Evolutionary conservation across 2,888 invertebrate species (phyloP).

Genomic region (Clepsis dumicolana): DNA sequence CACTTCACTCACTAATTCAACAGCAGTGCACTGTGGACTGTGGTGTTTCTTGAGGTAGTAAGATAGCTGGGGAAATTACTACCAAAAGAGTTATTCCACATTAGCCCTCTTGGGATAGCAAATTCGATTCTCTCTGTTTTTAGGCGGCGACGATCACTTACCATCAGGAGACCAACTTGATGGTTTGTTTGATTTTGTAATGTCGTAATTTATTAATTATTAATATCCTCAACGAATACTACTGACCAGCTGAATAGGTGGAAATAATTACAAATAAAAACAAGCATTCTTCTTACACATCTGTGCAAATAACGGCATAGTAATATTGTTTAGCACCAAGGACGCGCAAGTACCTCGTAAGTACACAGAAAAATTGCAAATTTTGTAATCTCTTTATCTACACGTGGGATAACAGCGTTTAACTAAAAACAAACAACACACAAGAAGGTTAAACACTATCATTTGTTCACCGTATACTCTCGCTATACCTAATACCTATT

Average conservation of each 20-base stretch:
- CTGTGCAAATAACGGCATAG: background rate
- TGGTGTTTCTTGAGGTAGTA: no score
- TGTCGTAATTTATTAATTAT: background rate
- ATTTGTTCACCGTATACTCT: slow-evolving; percentile 35
- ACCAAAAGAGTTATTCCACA: no score
- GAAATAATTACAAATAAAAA: background rate
- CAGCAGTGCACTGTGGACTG: no score
- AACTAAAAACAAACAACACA: slow-evolving; percentile 25
- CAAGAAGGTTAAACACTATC: slow-evolving; percentile 27
- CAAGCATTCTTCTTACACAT: background rate
- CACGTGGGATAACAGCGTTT: slow-evolving; percentile 11
- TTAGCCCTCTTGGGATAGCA: no score
- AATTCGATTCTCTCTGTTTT: no score
- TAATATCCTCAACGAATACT: no score
- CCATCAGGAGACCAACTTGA: background rate
- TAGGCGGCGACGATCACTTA: no score
- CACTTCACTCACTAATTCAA: no score
- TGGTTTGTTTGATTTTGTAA: no score
- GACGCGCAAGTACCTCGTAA: no score
- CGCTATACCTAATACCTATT: slow-evolving; percentile 22
- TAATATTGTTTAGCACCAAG: background rate
- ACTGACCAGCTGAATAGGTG: background rate
- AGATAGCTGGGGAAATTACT: no score
- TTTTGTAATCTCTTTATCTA: background rate
- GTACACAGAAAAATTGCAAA: background rate